Conservation (phyloP, 2,888 invertebrate genomes). For the Drosophila infuscata region DNA sequence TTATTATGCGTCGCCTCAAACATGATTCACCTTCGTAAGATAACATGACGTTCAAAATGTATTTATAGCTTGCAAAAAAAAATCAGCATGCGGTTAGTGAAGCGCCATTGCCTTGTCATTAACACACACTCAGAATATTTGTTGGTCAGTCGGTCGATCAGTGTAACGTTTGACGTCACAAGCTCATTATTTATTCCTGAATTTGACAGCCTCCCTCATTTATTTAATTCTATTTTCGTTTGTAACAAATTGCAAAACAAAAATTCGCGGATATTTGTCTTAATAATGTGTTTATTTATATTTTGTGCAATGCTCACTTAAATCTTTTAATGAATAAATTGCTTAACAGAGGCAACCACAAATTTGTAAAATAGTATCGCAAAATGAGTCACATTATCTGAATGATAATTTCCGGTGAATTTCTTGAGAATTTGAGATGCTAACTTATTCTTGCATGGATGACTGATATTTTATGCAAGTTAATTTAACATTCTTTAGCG, state of each 20-base stretch:
- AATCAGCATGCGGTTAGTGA: conserved; percentile 41
- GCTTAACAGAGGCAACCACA: conserved; percentile 5
- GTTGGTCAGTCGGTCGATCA: conserved; percentile 50
- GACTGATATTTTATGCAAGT: conserved; percentile 10
- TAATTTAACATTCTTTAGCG: neutral
- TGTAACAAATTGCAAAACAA: conserved; percentile 24
- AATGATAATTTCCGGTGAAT: conserved; percentile 47
- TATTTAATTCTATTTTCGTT: conserved; percentile 5
- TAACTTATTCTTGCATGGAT: conserved; percentile 9
- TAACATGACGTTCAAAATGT: conserved; percentile 34
- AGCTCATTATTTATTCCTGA: conserved; percentile 34
- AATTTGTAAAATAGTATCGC: neutral
- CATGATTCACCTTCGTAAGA: conserved; percentile 67
- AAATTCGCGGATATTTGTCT: conserved; percentile 67
- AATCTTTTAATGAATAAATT: conserved; percentile 38
- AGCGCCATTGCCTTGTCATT: conserved; percentile 33
- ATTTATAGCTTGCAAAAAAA: conserved; percentile 27
- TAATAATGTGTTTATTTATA: conserved; percentile 56
- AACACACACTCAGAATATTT: neutral
- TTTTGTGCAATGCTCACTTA: conserved; percentile 34
- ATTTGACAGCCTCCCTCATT: conserved; percentile 22
- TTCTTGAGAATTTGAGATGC: conserved; percentile 50
- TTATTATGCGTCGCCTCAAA: conserved; percentile 48
- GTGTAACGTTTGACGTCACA: conserved; percentile 61
- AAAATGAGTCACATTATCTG: conserved; percentile 52